Conservation (phyloP, 23 tunicate genomes). For the Clavelina lepadiformis region DNA sequence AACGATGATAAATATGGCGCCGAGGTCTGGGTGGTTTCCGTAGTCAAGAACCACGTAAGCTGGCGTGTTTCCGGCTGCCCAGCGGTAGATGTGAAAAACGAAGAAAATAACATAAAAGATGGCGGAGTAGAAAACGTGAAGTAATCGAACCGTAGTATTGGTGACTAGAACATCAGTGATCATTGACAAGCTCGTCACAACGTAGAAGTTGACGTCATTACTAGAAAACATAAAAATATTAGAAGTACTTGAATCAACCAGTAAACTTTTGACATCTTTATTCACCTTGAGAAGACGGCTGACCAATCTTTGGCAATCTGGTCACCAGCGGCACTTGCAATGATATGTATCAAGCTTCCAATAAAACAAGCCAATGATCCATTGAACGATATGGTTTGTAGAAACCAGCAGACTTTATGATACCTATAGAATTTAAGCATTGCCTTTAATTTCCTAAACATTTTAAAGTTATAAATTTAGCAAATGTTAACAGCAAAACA, state of each 20-base stretch:
- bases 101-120: constrained; percentile 33
- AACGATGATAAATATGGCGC: constrained; percentile 23
- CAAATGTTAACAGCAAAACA: neutral
- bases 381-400: constrained; percentile 36
- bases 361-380: constrained; percentile 32
- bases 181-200: constrained; percentile 36
- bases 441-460: too few relatives aligned
- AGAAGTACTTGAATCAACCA: neutral
- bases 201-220: constrained; percentile 62
- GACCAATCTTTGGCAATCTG: neutral
- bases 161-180: constrained; percentile 42
- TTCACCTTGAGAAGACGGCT: constrained; percentile 42
- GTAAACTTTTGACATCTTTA: too few relatives aligned
- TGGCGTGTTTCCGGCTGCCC: constrained; percentile 54
- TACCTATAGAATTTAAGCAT: constrained; percentile 43
- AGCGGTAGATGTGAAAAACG: constrained; percentile 47
- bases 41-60: constrained; percentile 26
- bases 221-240: constrained; percentile 23
- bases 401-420: constrained; percentile 52
- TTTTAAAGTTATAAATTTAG: too few relatives aligned
- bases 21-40: constrained; percentile 6
- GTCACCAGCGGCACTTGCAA: constrained; percentile 18
- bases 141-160: constrained; percentile 39
- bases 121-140: constrained; percentile 44
- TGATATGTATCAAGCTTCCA: constrained; percentile 22